Percentiles rank a stretch among this genome's conserved stretches.
phyloP scores from a whole-genome alignment of 2,888 invertebrate species.

The Onthophagus sagittarius region DNA sequence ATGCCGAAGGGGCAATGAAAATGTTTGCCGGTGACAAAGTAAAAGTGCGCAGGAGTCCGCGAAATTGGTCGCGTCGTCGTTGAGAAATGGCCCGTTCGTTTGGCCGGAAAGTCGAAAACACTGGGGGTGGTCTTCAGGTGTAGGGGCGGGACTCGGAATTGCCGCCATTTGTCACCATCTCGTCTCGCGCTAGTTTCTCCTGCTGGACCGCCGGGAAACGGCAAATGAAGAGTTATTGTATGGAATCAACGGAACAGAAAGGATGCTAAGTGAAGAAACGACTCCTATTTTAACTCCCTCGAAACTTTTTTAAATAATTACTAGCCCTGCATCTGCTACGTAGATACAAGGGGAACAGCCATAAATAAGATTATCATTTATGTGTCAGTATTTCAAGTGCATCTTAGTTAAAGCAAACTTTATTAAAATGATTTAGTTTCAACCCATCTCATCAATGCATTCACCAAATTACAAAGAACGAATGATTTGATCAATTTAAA shows the following conservation, averaged over 20 bases:
- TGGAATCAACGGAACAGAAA: not conserved
- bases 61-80: not conserved
- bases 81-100: not conserved
- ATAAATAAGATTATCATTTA: too few species aligned
- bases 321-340: too few species aligned
- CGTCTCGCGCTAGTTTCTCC: constrained; percentile 21
- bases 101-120: not conserved
- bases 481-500: too few species aligned
- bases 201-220: not conserved
- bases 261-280: not conserved
- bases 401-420: too few species aligned
- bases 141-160: constrained; percentile 35
- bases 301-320: too few species aligned
- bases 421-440: too few species aligned
- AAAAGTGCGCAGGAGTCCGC: not conserved
- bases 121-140: not conserved
- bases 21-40: not conserved
- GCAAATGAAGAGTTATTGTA: not conserved
- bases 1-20: not conserved
- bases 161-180: constrained; percentile 47
- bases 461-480: too few species aligned
- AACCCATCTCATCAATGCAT: too few species aligned
- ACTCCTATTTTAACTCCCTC: not conserved
- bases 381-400: too few species aligned
- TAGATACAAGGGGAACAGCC: too few species aligned